These are phyloP conservation scores for Cylloceria caligata DNA, from an alignment of 2,888 invertebrate genomes.

Conservation along the genomic window DNA sequence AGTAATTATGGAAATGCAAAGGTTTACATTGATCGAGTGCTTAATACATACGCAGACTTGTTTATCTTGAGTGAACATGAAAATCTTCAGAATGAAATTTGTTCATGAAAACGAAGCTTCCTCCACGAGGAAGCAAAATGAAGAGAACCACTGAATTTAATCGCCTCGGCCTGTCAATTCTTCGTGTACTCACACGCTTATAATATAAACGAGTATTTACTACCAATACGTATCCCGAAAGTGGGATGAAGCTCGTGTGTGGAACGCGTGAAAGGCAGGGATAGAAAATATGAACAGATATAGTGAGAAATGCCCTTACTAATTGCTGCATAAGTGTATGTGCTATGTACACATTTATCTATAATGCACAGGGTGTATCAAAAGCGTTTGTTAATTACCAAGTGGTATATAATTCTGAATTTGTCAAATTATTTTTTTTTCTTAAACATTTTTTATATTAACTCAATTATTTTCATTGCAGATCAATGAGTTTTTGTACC, in stretches of 20 bases:
- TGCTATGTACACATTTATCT: constrained; percentile 24
- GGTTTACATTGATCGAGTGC: too few relatives aligned
- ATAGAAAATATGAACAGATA: constrained; percentile 38
- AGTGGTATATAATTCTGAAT: background rate
- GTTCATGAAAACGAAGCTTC: too few relatives aligned
- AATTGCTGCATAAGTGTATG: constrained; percentile 42
- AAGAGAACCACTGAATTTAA: constrained; percentile 75
- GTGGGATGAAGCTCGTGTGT: constrained; percentile 58
- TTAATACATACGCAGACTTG: too few relatives aligned
- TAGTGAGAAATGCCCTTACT: constrained; percentile 61
- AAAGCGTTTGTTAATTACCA: background rate
- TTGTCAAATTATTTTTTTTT: background rate
- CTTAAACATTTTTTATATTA: background rate
- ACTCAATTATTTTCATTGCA: too few relatives aligned
- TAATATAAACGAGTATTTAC: constrained; percentile 64
- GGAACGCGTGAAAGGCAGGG: constrained; percentile 55
- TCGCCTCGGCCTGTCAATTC: constrained; percentile 80
- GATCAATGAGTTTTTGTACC: too few relatives aligned
- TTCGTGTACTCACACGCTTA: constrained; percentile 60
- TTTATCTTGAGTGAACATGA: too few relatives aligned
- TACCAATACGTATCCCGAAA: constrained; percentile 65
- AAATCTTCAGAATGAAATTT: too few relatives aligned
- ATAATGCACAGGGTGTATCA: constrained; percentile 24
- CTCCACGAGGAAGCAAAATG: too few relatives aligned
- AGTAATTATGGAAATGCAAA: too few relatives aligned